Evolutionary conservation across 64 coral and sea anemone species (phyloP), one percentile per base, ranked within the genome.

Genomic region (Montipora capricornis): DNA sequence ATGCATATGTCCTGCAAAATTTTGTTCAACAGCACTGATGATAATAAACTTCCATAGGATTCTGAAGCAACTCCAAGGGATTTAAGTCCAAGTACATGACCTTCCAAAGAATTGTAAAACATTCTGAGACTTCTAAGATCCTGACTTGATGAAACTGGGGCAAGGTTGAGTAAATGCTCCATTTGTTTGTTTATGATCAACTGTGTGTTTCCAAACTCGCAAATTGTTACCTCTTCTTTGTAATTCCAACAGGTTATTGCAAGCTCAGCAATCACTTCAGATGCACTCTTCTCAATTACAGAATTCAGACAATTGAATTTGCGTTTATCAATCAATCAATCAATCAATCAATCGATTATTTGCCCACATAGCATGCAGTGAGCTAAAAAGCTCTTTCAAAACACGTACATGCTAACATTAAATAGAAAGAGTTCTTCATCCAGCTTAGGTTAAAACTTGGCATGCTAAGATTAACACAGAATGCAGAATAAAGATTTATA

Each of bases 221-320:
- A 60, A 5, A 95, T 20, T 9, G 75, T 17, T 11, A 90, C 86
- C 66, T 87, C 88, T 67, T 90, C 83, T 14, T 24, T 4, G 16
- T 95, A 95, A 46, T 95, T 95, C 55, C 64, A 57, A 62, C 10
- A 68, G 11, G 93, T 95, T 48, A 90, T 24, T 20, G 93, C 57
- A 53, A 87, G 47, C 57, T 88, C 93, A 2, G 80, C 20, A 80
- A 95, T 91, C 0, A 88, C 93, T 82, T 83, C 88, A 5, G 73
- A 61, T 6, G 89, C 94, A 87, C 68, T 46, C 15, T 76, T 46
- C 62, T 64, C 53, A 13, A 95, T 13, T 46, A 91, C 79, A 20
- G 75, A 89, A 8, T 88, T 87, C 19, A 88, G 74, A 87, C 92
- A 95, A 10, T 22, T 88, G 66, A 95, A 88, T 90, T 88, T 95